Base-by-base conservation (phyloP, 1,140 invertebrate species). In the Achroia grisella region DNA sequence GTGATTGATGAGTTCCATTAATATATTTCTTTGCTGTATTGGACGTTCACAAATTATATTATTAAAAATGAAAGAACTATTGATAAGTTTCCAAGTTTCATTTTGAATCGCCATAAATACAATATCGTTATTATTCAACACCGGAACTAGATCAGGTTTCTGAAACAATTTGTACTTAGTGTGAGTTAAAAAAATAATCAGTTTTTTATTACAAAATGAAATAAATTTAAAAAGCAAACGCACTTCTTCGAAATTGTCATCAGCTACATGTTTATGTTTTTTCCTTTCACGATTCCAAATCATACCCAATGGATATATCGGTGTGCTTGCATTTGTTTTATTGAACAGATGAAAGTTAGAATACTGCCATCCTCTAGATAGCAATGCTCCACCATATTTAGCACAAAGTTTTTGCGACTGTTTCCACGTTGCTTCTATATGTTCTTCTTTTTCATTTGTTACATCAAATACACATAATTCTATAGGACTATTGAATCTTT, bases 21-120 rank as follows among this genome's bases (percentile, higher is more conserved):
- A 10, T 48, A 80, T 33, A n/a, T 65, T 49, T 32, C 39, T 65
- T 6, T 78, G 27, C 8, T 54, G 36, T 0, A 82, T 45, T 1
- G 69, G 47, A 14, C 52, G 63, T 52, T 87, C 86, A 51, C 86
- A 87, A 23, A 86, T 72, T 8, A 85, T 73, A 33, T 80, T 63
- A 37, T 64, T 78, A 55, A 80, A 87, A 8, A 81, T 60, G 33
- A 75, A 68, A 1, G 73, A 63, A 10, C 52, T 52, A 32, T 86
- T 77, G 29, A 73, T 68, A 12, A 81, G 52, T 8, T 56, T 50
- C 83, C 82, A 87, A 4, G 55, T 48, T 2, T 59, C 44, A 29
- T 78, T 61, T 1, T 43, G 42, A 10, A 86, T 37, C 1, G 72
- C 66, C 4, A 77, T 23, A 23, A 23, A 23, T 3, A 23, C 17